Evolutionary conservation across 35 echinoderm and acorn worm genomes (phyloP), one percentile per base, ranked within the genome.

Genomic region (Ptychodera flava): DNA sequence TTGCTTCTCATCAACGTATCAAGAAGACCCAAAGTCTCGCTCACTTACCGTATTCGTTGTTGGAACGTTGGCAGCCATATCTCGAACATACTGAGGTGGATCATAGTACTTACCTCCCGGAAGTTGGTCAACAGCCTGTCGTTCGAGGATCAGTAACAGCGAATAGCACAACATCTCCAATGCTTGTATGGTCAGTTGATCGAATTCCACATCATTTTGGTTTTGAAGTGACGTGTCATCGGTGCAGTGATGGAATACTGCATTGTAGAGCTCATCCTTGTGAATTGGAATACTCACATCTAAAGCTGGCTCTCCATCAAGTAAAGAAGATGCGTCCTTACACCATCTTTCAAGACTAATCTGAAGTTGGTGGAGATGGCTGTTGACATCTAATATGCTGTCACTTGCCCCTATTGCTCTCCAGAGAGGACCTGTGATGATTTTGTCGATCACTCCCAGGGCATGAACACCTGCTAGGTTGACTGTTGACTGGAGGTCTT

Each of bases 41-140:
- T 93, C 92, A 78, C 75, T 36, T n/a, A 90, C 77, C 1, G 84
- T 36, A 38, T 93, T 93, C 0, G 88, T 90, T 82, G 92, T 76
- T 1, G 83, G 92, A 28, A 86, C 92, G 78, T 93, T 90, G 30
- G 34, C 28, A 78, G 79, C 86, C 29, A 30, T 31, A 16, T 75
- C 34, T 80, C 86, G 30, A 22, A 86, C 33, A 10, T 27, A 77
- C 31, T 85, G 28, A 35, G 16, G 12, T 77, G 85, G 78, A 33
- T 89, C 36, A 64, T 88, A 93, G 80, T 93, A 90, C 16, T n/a
- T 87, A 1, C 92, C 92, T 35, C 92, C 92, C 30, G 92, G 92
- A 22, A 93, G 88, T 64, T 93, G 88, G 38, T 93, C 88, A 64
- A 87, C 34, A 77, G 83, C 90, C 52, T 93, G 92, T 0, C 84